Evolutionary conservation across 2,888 invertebrate species (phyloP).

Genomic region (Tachina fera): DNA sequence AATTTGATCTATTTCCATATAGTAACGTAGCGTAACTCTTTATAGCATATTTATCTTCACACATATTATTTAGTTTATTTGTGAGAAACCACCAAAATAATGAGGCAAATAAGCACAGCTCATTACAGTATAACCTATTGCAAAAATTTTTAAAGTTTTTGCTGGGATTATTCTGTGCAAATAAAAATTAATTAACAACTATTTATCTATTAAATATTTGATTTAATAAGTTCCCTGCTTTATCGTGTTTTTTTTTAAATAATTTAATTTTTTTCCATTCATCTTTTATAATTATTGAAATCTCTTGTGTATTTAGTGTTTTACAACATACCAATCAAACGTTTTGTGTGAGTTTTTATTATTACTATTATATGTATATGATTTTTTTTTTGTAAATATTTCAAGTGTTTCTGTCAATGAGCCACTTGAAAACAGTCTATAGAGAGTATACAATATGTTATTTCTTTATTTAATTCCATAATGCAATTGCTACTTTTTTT

Average conservation of each 20-base stretch:
- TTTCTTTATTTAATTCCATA: slow-evolving; percentile 5
- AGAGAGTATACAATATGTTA: slow-evolving; percentile 14
- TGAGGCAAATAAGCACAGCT: too few species aligned
- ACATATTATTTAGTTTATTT: too few species aligned
- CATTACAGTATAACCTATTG: too few species aligned
- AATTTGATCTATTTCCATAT: too few species aligned
- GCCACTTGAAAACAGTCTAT: slow-evolving; percentile 62
- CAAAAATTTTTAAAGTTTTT: too few species aligned
- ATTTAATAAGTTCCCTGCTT: neutral
- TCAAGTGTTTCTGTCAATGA: slow-evolving; percentile 71
- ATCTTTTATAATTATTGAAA: slow-evolving; percentile 43
- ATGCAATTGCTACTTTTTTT: slow-evolving; percentile 29
- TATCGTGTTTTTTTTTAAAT: neutral
- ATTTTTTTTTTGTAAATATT: slow-evolving; percentile 49
- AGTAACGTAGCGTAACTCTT: too few species aligned
- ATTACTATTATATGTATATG: neutral
- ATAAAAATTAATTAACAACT: too few species aligned
- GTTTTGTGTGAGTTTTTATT: slow-evolving; percentile 35
- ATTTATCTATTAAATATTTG: neutral
- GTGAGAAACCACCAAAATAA: too few species aligned
- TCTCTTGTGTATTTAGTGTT: slow-evolving; percentile 64
- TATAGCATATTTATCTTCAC: too few species aligned
- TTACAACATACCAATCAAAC: slow-evolving; percentile 38
- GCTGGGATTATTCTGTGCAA: too few species aligned
- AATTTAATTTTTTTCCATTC: slow-evolving; percentile 2